phyloP scores from a whole-genome alignment of 1,140 invertebrate genomes.

The Lepeophtheirus salmonis region DNA sequence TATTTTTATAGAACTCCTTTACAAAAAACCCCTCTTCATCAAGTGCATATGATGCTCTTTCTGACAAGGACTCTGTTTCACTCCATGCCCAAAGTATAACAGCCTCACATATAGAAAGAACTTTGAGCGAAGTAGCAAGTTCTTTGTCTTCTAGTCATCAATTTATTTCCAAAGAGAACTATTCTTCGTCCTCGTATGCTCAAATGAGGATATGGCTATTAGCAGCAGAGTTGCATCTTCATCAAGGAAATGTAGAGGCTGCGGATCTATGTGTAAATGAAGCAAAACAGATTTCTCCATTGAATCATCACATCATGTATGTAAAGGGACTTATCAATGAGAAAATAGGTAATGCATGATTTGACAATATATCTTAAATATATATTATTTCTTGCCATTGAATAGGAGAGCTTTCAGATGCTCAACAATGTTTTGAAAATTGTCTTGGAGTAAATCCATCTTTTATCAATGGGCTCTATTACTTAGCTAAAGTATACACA shows the following conservation, averaged over 20 bases:
- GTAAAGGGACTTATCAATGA: conserved; percentile 12
- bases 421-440: conserved; percentile 15
- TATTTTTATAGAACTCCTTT: background rate
- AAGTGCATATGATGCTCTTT: conserved; percentile 12
- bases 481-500: conserved; percentile 13
- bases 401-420: conserved; percentile 1
- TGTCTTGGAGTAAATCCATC: conserved; percentile 14
- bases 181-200: background rate
- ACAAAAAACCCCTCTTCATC: background rate
- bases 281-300: background rate
- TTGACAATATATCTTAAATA: background rate
- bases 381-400: conserved; percentile 1
- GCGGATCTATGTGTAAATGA: conserved; percentile 16
- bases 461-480: conserved; percentile 6
- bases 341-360: background rate
- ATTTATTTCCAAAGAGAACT: background rate
- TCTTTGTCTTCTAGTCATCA: conserved; percentile 1
- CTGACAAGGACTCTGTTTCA: conserved; percentile 15
- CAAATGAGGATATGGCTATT: conserved; percentile 14
- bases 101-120: conserved; percentile 14
- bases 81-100: conserved; percentile 12
- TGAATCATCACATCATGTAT: conserved; percentile 15
- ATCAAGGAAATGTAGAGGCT: background rate
- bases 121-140: conserved; percentile 15
- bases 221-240: conserved; percentile 1